Conservation (phyloP, 92 coral and sea anemone genomes). For the Muricea muricata region DNA sequence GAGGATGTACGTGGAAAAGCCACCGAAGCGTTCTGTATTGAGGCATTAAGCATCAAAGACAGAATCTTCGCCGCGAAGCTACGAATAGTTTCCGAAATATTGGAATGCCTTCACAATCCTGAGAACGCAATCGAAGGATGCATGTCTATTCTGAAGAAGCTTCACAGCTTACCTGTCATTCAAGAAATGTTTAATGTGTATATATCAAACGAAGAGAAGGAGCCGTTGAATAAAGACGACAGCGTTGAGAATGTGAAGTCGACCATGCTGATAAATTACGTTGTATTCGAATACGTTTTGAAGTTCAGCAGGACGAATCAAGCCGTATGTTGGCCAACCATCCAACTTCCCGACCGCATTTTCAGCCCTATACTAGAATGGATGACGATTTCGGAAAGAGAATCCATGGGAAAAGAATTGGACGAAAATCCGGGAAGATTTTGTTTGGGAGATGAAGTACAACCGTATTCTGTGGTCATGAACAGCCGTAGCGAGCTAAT, state of each 20-base stretch:
- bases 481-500: neutral
- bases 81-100: neutral
- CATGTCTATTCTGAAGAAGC: neutral
- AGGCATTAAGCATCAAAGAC: neutral
- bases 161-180: neutral
- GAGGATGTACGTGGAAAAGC: neutral
- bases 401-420: neutral
- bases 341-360: neutral
- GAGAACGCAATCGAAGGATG: neutral
- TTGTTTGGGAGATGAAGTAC: too few species aligned
- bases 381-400: neutral
- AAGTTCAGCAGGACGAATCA: neutral
- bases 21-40: neutral
- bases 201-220: neutral
- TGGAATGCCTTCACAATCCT: neutral
- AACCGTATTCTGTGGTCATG: neutral
- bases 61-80: conserved; percentile 14
- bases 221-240: neutral
- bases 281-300: neutral
- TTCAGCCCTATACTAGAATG: neutral
- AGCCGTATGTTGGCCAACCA: neutral
- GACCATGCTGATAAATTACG: neutral
- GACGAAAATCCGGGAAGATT: too few species aligned
- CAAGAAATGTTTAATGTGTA: conserved; percentile 8
- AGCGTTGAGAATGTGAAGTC: neutral